Conservation (phyloP, 2,113 vertebrate genomes). For the Microcebus lehilahytsara region DNA sequence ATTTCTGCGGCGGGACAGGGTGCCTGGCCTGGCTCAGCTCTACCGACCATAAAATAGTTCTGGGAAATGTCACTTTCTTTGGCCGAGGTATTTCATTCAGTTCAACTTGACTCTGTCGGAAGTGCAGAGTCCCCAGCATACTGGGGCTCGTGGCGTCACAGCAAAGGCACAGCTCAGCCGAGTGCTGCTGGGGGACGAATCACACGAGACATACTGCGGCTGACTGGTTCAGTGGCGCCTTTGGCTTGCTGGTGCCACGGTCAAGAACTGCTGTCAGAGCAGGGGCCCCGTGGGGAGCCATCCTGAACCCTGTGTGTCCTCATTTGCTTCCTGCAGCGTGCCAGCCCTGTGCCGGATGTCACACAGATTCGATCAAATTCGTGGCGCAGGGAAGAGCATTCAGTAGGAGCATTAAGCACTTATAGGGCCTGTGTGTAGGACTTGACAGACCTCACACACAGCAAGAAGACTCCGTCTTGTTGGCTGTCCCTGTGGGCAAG, state of each 20-base stretch:
- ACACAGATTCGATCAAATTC: accelerated
- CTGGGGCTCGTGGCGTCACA: neutral
- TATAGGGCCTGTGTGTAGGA: neutral
- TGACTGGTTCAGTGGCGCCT: neutral
- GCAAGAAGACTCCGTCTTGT: neutral
- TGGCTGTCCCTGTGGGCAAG: neutral
- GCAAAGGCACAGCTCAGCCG: too few species aligned
- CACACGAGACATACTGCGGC: neutral
- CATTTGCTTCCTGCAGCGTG: neutral
- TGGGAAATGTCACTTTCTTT: neutral
- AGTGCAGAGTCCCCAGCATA: neutral
- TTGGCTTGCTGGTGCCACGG: neutral
- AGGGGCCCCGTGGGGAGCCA: neutral
- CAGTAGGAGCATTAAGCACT: neutral
- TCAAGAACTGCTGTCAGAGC: neutral
- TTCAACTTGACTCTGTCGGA: neutral
- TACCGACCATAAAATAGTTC: neutral
- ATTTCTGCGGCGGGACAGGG: neutral
- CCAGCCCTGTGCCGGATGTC: neutral
- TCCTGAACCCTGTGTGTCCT: neutral
- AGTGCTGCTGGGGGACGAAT: neutral
- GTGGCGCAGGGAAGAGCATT: neutral
- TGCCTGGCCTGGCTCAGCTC: neutral
- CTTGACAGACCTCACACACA: neutral
- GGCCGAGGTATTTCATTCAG: neutral